Evolutionary conservation across 2,113 vertebrate species (phyloP).

Genomic region (Sus scrofa): T2T-Sscrofa CM000823.6:3024501-3025000

Average conservation of each 20-base stretch:
- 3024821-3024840: neutral
- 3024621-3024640: neutral
- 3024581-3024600: too few species aligned
- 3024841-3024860: accelerated
- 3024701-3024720: neutral
- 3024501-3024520: neutral
- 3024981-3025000: accelerated
- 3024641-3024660: neutral
- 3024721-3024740: neutral
- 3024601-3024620: neutral
- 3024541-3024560: neutral
- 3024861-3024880: neutral
- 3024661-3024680: neutral
- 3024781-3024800: accelerated
- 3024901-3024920: too few species aligned
- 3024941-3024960: too few species aligned
- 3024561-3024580: neutral
- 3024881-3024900: neutral
- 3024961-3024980: neutral
- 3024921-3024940: neutral
- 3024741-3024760: neutral
- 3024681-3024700: neutral
- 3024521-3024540: neutral
- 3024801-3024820: accelerated
- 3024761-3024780: neutral